These are phyloP conservation scores for Spizaetus ornatus DNA, from an alignment of 2,113 vertebrate species.

Conservation along the genomic window DNA sequence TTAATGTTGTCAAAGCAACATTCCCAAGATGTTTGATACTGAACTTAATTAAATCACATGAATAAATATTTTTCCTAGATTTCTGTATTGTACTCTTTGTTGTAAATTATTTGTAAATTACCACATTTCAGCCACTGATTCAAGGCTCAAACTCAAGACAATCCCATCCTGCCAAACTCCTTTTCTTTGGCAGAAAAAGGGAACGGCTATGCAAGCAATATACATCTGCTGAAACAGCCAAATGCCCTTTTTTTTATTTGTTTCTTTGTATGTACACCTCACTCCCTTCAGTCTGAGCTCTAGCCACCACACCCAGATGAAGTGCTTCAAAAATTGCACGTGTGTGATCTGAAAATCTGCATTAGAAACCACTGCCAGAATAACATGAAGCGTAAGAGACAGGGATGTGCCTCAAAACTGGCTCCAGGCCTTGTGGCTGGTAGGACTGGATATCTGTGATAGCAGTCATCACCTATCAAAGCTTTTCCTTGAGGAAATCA, in stretches of 20 bases:
- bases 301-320: neutral
- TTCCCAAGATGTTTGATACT: neutral
- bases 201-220: neutral
- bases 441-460: neutral
- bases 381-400: neutral
- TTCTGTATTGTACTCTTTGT: neutral
- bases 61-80: neutral
- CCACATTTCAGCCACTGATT: neutral
- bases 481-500: neutral
- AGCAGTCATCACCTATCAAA: neutral
- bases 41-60: neutral
- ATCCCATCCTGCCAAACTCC: neutral
- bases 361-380: neutral
- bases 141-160: neutral
- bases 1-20: neutral
- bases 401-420: neutral
- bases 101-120: neutral
- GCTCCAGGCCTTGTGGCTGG: neutral
- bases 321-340: neutral
- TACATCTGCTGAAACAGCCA: neutral
- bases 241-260: neutral
- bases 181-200: neutral
- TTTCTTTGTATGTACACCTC: neutral
- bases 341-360: neutral
- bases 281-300: neutral